These are phyloP conservation scores for Microctonus aethiopoides DNA, from an alignment of 2,888 invertebrate species.

Conservation along the genomic window DNA sequence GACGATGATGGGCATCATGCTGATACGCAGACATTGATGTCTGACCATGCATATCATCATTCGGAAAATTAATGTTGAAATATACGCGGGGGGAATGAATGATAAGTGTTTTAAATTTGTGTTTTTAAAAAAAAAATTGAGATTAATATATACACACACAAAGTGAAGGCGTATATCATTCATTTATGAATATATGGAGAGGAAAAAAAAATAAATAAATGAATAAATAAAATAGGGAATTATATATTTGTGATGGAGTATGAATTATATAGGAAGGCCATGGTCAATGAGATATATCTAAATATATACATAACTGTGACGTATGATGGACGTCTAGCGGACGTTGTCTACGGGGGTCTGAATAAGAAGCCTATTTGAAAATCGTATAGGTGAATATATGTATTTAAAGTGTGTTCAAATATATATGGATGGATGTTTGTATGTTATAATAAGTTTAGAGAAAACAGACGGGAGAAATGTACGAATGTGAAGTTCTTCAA, in stretches of 20 bases:
- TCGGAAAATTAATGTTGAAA: slow-evolving; percentile 59
- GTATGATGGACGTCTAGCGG: slow-evolving; percentile 65
- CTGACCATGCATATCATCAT: slow-evolving; percentile 58
- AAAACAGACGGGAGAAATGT: background rate
- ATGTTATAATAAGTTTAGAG: too few relatives aligned
- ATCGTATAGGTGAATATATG: background rate
- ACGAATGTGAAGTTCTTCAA: slow-evolving; percentile 46
- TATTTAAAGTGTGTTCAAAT: background rate
- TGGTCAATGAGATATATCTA: slow-evolving; percentile 61
- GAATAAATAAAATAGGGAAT: too few relatives aligned
- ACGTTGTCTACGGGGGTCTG: slow-evolving; percentile 60
- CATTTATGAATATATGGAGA: slow-evolving; percentile 1
- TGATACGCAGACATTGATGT: slow-evolving; percentile 51
- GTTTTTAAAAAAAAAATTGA: slow-evolving; percentile 22
- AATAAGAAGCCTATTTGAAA: slow-evolving; percentile 29
- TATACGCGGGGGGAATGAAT: slow-evolving; percentile 48
- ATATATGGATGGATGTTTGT: background rate
- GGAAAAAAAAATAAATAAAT: too few relatives aligned
- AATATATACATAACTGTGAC: slow-evolving; percentile 65
- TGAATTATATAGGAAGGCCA: slow-evolving; percentile 20
- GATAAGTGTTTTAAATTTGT: slow-evolving; percentile 39
- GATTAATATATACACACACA: slow-evolving; percentile 37
- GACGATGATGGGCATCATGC: slow-evolving; percentile 55
- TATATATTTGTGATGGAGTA: slow-evolving; percentile 25
- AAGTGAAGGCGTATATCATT: slow-evolving; percentile 44